Percentiles rank a stretch among this genome's conserved stretches.
Evolutionary conservation across 1,140 invertebrate species (phyloP).

Genomic region (Musca vetustissima): DNA sequence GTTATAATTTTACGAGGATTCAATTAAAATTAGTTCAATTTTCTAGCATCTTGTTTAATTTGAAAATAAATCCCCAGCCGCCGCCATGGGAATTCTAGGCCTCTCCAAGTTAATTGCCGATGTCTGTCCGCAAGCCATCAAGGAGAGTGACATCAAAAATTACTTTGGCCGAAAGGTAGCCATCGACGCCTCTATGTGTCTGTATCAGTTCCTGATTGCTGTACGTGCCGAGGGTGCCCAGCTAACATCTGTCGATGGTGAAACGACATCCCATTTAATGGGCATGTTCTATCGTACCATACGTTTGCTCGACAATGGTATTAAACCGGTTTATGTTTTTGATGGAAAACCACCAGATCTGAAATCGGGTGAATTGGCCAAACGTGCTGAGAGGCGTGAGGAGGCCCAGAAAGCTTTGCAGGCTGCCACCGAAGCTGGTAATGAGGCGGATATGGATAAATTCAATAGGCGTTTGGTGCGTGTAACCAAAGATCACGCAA

Average conservation of each 20-base stretch:
- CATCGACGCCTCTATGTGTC: constrained; percentile 97
- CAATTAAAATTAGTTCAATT: no score
- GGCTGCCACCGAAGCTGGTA: constrained; percentile 89
- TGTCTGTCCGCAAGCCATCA: constrained; percentile 85
- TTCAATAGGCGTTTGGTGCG: constrained; percentile 93
- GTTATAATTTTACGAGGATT: no score
- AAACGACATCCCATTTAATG: constrained; percentile 98
- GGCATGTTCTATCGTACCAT: constrained; percentile 98
- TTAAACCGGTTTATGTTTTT: constrained; percentile 99
- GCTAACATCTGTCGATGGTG: constrained; percentile 88
- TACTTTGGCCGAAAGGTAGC: constrained; percentile 99
- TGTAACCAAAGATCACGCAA: constrained; percentile 88
- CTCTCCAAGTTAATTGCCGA: constrained; percentile 95
- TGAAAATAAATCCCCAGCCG: no score
- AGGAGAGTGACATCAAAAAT: constrained; percentile 95
- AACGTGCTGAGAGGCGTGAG: constrained; percentile 85
- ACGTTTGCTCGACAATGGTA: constrained; percentile 93
- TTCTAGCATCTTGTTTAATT: no score
- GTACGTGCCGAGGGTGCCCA: constrained; percentile 91
- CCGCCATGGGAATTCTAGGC: constrained; percentile 95
- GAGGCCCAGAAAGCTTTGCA: constrained; percentile 92
- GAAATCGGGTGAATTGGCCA: constrained; percentile 89
- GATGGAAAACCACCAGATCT: constrained; percentile 95
- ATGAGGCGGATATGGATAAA: constrained; percentile 89
- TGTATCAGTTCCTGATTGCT: constrained; percentile 99